Evolutionary conservation across 2,888 invertebrate genomes (phyloP), one percentile per base, ranked within the genome.

Genomic region (Pristionchus mayeri): DNA sequence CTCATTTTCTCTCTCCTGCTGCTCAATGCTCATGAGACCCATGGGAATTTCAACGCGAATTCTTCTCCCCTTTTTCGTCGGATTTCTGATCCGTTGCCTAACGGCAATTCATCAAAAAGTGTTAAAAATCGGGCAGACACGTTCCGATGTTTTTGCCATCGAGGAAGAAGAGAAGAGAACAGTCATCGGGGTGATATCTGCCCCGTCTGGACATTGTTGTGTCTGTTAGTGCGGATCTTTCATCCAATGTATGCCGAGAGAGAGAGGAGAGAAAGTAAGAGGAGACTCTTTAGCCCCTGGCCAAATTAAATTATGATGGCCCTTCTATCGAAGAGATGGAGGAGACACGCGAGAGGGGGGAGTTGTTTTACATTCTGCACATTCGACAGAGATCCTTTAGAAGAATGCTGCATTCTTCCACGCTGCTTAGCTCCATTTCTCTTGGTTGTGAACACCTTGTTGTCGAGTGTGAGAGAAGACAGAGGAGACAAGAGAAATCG

Each of bases 221-320:
- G 30, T 63, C 34, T 63, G 63, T 34, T 34, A 63, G 21, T 63
- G 30, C 63, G 34, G 57, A 34, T 63, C 63, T 63, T 34, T 34
- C 21, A 30, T 63, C 34, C 63, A 13, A 13, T 44, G 7, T 6
- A 13, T 44, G 44, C 34, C 16, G 34, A 34, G 63, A 34, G 30
- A 34, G 63, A 34, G 63, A 21, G 63, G 30, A 16, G 63, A 34
- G 34, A 34, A 34, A 63, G 63, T 63, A 63, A 63, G 34, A 63
- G 63, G 63, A 63, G 63, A 63, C 30, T 27, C 63, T 63, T 63
- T 63, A 63, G 63, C 63, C 57, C 50, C 63, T 27, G 27, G 34
- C 34, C 63, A 63, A 63, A 63, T 13, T 63, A 16, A 63, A 63
- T 63, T 63, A 63, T 63, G 34, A 63, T 63, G 63, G 30, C 3